Evolutionary conservation across 1,140 invertebrate genomes (phyloP).

Genomic region (Lutraria rhynchaena): DNA sequence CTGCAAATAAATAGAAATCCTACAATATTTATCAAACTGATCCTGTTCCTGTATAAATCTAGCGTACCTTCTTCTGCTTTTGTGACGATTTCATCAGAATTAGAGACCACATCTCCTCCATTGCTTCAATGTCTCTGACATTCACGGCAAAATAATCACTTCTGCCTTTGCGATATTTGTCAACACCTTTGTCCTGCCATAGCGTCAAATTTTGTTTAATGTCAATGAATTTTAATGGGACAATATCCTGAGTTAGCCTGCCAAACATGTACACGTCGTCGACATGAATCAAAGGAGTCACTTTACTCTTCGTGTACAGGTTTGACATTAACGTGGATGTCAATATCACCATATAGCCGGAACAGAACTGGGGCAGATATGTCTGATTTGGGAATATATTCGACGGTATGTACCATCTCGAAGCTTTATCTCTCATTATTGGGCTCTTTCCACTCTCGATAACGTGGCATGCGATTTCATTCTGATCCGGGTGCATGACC

Average conservation of each 20-base stretch:
- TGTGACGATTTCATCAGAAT: neutral
- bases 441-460: conserved; percentile 52
- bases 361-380: conserved; percentile 79
- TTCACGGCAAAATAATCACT: conserved; percentile 21
- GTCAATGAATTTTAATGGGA: conserved; percentile 55
- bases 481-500: conserved; percentile 23
- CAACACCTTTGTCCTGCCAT: conserved; percentile 47
- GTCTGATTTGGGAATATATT: conserved; percentile 73
- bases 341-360: conserved; percentile 81
- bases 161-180: conserved; percentile 49
- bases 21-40: no score
- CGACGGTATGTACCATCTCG: conserved; percentile 81
- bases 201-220: conserved; percentile 59
- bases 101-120: conserved; percentile 45
- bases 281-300: conserved; percentile 73
- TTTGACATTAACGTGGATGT: conserved; percentile 77
- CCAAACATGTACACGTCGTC: conserved; percentile 82
- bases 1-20: conserved; percentile 1
- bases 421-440: conserved; percentile 73
- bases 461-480: conserved; percentile 64
- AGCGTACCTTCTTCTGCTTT: neutral
- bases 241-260: conserved; percentile 64
- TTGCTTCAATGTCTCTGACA: neutral
- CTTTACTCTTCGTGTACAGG: conserved; percentile 74
- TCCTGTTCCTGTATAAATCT: neutral